These are phyloP conservation scores for Cepaea hortensis DNA, from an alignment of 2,888 invertebrate species.

Conservation along the genomic window DNA sequence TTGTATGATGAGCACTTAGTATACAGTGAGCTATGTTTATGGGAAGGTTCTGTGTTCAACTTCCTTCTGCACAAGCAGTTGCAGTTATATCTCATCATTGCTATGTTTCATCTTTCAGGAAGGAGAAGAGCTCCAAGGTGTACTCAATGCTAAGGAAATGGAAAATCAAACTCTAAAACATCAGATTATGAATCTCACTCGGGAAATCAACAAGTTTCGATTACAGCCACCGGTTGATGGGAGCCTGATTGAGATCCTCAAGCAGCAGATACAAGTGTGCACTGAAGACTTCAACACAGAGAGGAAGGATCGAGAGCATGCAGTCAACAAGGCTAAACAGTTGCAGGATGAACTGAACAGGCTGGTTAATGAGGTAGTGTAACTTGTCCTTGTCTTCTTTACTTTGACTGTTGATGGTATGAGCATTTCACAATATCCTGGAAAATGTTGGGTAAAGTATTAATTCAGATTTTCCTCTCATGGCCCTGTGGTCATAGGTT, in stretches of 20 bases:
- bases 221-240: conserved; percentile 51
- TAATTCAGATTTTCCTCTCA: no score
- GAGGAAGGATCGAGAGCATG: conserved; percentile 66
- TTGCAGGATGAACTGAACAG: conserved; percentile 58
- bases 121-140: background rate
- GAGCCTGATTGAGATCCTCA: conserved; percentile 61
- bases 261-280: conserved; percentile 70
- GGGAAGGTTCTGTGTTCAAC: no score
- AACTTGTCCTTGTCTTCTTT: background rate
- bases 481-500: no score
- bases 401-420: background rate
- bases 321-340: conserved; percentile 58
- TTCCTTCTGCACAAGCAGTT: no score
- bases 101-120: conserved; percentile 8
- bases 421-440: background rate
- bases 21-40: no score
- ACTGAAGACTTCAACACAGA: conserved; percentile 72
- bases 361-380: conserved; percentile 57
- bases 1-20: no score
- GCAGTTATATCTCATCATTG: no score
- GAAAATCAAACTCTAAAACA: conserved; percentile 30
- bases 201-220: conserved; percentile 47
- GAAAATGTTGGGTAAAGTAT: no score
- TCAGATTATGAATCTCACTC: background rate
- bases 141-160: background rate